Conservation (phyloP, 1,140 invertebrate genomes). For the Glomeris maerens region DNA sequence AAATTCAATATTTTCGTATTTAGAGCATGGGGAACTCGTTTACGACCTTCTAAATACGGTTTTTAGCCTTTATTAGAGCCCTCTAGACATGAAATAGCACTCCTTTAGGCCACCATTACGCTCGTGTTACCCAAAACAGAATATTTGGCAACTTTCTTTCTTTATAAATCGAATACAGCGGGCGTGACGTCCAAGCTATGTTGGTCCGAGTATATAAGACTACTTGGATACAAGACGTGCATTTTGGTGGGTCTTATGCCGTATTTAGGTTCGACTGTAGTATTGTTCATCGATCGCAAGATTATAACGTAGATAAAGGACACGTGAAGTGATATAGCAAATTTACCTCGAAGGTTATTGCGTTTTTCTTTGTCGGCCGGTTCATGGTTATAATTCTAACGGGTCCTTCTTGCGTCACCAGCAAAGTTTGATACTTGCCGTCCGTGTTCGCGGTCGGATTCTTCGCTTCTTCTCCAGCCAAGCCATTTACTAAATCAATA, state of each 20-base stretch:
- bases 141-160: not conserved
- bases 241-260: no score
- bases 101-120: no score
- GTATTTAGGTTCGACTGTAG: no score
- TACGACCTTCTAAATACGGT: no score
- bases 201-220: conserved; percentile 10
- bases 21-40: no score
- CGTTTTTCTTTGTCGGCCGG: conserved; percentile 61
- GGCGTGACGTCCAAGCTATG: no score
- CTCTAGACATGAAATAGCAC: no score
- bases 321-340: conserved; percentile 2
- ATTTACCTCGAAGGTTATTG: conserved; percentile 44
- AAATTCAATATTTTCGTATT: no score
- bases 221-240: no score
- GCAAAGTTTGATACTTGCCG: conserved; percentile 22
- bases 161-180: conserved; percentile 10
- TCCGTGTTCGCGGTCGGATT: not conserved
- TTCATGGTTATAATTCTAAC: conserved; percentile 53
- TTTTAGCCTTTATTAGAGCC: no score
- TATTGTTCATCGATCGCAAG: not conserved
- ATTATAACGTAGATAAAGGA: conserved; percentile 4
- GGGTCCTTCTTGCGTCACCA: conserved; percentile 30
- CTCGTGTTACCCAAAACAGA: no score
- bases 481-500: conserved; percentile 23
- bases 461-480: conserved; percentile 22